Base-by-base conservation (phyloP, 92 coral and sea anemone species). In the Plumapathes pennacea region DNA sequence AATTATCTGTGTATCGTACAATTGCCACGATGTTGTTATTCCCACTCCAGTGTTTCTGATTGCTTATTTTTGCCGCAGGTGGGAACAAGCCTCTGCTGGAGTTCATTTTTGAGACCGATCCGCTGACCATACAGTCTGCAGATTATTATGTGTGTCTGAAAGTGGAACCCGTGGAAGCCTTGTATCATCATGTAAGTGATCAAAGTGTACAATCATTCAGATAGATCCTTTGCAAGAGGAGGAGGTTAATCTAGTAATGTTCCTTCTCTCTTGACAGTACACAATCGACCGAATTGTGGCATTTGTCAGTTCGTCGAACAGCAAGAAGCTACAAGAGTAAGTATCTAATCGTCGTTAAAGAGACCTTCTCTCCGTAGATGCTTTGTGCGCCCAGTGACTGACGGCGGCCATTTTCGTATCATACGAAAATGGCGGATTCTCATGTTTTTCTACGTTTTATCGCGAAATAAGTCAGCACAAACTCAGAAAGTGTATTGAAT, bases 261-360 rank as follows among this genome's bases (percentile, higher is more conserved):
- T 48, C 19, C 20, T 46, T 46, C 25, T 34, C 46, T 47, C 29
- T 40, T 61, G 11, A 34, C 76, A 91, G 98, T 42, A 72, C 57
- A 92, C 98, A 25, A 69, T 92, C 38, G 89, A 76, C 49, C 76
- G 79, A 25, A 63, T 84, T 31, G 50, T 84, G 9, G 78, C 71
- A 51, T 92, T 92, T 76, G 80, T 92, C 57, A 80, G 75, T 45
- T 64, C 88, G 41, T 90, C 88, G 8, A 81, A 84, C 62, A 86
- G 80, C 76, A 50, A 89, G 32, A 90, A 82, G 52, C 67, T 92
- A 11, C 80, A 88, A 65, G 96, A 92, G 98, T 92, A 72, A 71
- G 96, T 74, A 54, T 8, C 20, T n/a, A n/a, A n/a, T n/a, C n/a
- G n/a, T n/a, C n/a, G n/a, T n/a, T n/a, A n/a, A n/a, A n/a, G n/a